phyloP scores from a whole-genome alignment of 2,113 vertebrate genomes.

The Istiophorus platypterus region DNA sequence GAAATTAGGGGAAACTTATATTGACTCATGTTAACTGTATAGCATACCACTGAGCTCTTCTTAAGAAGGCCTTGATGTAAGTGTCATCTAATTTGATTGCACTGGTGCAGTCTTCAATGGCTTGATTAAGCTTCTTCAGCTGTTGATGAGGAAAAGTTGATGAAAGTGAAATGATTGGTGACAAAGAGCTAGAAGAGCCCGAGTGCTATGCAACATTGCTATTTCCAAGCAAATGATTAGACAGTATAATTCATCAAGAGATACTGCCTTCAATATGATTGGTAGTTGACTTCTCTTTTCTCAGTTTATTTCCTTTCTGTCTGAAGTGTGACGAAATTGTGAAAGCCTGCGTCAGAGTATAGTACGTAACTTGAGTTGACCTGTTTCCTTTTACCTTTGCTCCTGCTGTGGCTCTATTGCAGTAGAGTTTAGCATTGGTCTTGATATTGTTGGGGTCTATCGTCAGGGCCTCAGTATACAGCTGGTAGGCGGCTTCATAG shows the following conservation, averaged over 20 bases:
- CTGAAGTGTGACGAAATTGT: too few species aligned
- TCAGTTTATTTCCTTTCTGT: background rate
- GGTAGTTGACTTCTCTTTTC: background rate
- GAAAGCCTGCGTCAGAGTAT: background rate
- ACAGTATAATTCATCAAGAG: background rate
- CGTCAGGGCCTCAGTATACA: conserved; percentile 94
- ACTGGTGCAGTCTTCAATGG: conserved; percentile 94
- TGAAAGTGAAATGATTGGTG: background rate
- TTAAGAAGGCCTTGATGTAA: conserved; percentile 95
- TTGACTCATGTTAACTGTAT: background rate
- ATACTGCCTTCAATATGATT: background rate
- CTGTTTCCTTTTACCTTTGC: conserved; percentile 87
- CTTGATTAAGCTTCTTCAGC: conserved; percentile 94
- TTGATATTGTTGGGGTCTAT: conserved; percentile 99
- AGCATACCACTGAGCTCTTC: conserved; percentile 95
- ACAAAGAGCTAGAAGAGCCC: background rate
- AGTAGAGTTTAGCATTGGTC: conserved; percentile 98
- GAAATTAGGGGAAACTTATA: background rate
- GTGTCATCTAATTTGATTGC: conserved; percentile 94
- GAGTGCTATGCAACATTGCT: background rate
- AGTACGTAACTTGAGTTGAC: background rate
- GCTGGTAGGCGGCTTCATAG: conserved; percentile 91
- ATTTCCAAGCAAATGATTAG: conserved; percentile 13
- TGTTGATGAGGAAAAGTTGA: conserved; percentile 58
- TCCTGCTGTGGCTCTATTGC: conserved; percentile 95